Percentiles rank a stretch among this genome's conserved stretches.
These are phyloP conservation scores for Rhodophaea formosa DNA, from an alignment of 2,888 invertebrate species.

Conservation along the genomic window DNA sequence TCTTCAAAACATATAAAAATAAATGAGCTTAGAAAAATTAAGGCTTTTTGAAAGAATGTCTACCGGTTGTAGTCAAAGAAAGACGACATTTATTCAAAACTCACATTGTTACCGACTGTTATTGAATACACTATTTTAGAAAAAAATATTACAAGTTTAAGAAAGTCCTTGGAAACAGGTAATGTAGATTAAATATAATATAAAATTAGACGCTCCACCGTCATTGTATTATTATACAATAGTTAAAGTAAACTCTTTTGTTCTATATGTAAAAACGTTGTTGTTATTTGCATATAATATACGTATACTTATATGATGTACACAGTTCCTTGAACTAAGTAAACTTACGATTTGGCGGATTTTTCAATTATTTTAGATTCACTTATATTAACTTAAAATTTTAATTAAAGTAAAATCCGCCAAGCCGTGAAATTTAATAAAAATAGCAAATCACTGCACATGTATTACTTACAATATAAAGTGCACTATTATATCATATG, in stretches of 20 bases:
- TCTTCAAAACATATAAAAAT: background rate
- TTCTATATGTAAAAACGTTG: slow-evolving; percentile 63
- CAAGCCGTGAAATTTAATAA: slow-evolving; percentile 46
- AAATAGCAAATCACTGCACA: slow-evolving; percentile 58
- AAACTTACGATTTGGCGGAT: slow-evolving; percentile 50
- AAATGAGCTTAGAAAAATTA: slow-evolving; percentile 15
- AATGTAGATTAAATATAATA: slow-evolving; percentile 47
- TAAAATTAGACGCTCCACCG: slow-evolving; percentile 43
- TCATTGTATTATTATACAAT: slow-evolving; percentile 41
- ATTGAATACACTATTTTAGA: slow-evolving; percentile 5
- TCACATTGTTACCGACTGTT: slow-evolving; percentile 6
- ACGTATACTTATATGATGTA: slow-evolving; percentile 49
- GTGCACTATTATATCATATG: slow-evolving; percentile 68
- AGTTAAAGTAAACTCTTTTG: slow-evolving; percentile 45
- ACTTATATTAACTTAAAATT: background rate
- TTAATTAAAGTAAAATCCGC: slow-evolving; percentile 35
- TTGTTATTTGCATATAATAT: slow-evolving; percentile 59
- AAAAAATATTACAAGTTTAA: slow-evolving; percentile 33
- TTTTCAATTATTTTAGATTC: slow-evolving; percentile 26
- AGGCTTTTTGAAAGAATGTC: slow-evolving; percentile 2
- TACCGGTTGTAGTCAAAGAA: background rate
- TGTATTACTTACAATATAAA: slow-evolving; percentile 55
- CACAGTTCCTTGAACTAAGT: slow-evolving; percentile 64
- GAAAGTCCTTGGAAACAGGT: slow-evolving; percentile 62
- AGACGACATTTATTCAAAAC: background rate